Conservation (phyloP, 2,888 invertebrate species). For the Melanchra persicariae region DNA sequence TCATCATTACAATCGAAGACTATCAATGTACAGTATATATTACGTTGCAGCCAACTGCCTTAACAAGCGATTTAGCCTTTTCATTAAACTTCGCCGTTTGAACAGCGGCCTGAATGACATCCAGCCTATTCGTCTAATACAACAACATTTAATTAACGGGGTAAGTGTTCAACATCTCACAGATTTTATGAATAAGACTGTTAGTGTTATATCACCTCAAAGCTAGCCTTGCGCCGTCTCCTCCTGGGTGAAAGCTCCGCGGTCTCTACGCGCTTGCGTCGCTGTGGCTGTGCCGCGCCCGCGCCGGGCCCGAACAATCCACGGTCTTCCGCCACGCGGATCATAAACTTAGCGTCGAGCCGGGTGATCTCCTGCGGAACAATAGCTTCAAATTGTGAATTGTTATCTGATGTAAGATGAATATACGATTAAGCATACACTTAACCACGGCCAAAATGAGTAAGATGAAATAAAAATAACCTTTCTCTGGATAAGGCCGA, state of each 20-base stretch:
- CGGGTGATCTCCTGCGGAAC: slow-evolving; percentile 92
- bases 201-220: slow-evolving; percentile 75
- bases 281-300: slow-evolving; percentile 80
- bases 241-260: slow-evolving; percentile 78
- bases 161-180: too few relatives aligned
- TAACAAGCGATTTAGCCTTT: too few relatives aligned
- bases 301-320: slow-evolving; percentile 93
- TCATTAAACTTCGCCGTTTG: too few relatives aligned
- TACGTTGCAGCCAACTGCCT: too few relatives aligned
- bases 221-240: slow-evolving; percentile 79
- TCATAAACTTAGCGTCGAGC: slow-evolving; percentile 95
- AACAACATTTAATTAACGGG: too few relatives aligned
- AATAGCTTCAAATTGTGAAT: too few relatives aligned
- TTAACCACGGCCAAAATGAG: background rate
- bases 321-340: slow-evolving; percentile 95
- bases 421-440: background rate
- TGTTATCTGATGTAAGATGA: background rate
- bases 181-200: background rate
- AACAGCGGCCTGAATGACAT: too few relatives aligned
- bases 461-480: slow-evolving; percentile 75
- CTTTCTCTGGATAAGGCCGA: slow-evolving; percentile 93
- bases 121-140: too few relatives aligned
- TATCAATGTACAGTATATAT: too few relatives aligned
- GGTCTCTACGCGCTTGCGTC: slow-evolving; percentile 76
- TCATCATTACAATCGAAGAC: too few relatives aligned